These are phyloP conservation scores for Palythoa grandis DNA, from an alignment of 92 coral and sea anemone genomes.

Conservation along the genomic window DNA sequence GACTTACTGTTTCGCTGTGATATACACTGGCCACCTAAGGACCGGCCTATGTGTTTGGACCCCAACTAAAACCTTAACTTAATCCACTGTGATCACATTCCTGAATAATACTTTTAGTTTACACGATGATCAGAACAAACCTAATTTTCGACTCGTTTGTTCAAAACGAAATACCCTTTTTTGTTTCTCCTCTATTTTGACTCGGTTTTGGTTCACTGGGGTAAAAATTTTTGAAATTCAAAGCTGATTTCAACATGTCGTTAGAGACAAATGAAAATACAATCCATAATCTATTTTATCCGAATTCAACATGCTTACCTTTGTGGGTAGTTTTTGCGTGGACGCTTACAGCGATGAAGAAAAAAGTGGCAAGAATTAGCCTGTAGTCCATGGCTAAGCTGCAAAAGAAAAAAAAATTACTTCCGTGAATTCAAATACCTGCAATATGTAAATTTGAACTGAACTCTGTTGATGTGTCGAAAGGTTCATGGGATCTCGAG, in stretches of 20 bases:
- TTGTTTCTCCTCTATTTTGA: not conserved
- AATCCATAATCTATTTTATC: not conserved
- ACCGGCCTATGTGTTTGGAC: not conserved
- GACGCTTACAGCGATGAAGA: constrained; percentile 75
- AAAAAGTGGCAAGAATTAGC: constrained; percentile 83
- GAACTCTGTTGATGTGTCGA: not conserved
- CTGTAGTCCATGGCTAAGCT: constrained; percentile 86
- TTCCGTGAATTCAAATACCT: not conserved
- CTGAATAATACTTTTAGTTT: not conserved
- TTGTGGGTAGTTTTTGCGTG: constrained; percentile 72
- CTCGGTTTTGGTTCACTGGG: not conserved
- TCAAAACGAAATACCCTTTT: not conserved
- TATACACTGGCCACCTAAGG: not conserved
- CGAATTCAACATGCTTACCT: constrained; percentile 50
- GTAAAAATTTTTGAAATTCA: not conserved
- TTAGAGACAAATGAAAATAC: not conserved
- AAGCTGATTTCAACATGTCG: constrained; percentile 22
- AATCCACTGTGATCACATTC: not conserved
- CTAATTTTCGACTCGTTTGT: not conserved
- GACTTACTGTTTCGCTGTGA: not conserved
- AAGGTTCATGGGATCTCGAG: not conserved
- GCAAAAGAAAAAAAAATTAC: constrained; percentile 36
- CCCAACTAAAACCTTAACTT: not conserved
- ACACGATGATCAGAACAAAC: not conserved
- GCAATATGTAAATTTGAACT: not conserved